Base-by-base conservation (phyloP, 2,888 invertebrate species). In the Itoplectis maculator region DNA sequence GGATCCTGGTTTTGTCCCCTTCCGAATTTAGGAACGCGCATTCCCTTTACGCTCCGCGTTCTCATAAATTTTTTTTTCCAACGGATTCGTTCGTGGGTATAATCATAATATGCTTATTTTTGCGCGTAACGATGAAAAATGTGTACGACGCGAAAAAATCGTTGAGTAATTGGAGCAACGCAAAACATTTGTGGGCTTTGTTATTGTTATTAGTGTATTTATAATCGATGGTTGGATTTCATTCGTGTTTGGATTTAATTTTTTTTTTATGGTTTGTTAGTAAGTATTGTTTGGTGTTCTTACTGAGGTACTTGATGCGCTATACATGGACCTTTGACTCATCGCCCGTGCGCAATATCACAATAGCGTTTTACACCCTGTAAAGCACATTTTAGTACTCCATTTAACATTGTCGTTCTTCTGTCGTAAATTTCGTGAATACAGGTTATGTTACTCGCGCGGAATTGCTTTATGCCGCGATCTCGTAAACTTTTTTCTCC, bases 371-470 rank as follows among this genome's bases (percentile, higher is more conserved):
- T 15, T 9, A 20, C 11, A 54, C 18, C 5, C 35, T 6, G 29
- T 8, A 23, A 23, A 51, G 51, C 9, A 54, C 54, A 54, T 11
- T 54, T 54, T 13, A 54, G 8, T 54, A 11, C 20, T 23, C 56
- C 7, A 59, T 59, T 59, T 29, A 35, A 59, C 29, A 59, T 59
- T 5, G 56, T 59, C 35, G n/a, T 29, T 59, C 35, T 35, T 35
- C 35, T n/a, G 35, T 59, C 35, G n/a, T 59, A 59, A 59, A 49
- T 47, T 66, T 49, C 8, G 11, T 2, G 42, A 42, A 42, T 11
- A 42, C 8, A 2, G 13, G 29, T 29, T 29, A 29, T 5, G 29
- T 5, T 29, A 29, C 29, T 29, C 29, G 29, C 29, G 3, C 29
- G 29, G 29, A 29, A 29, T 29, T 29, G 29, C 29, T 29, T 29